These are phyloP conservation scores for Monochamus alternatus DNA, from an alignment of 2,888 invertebrate species.

Conservation along the genomic window DNA sequence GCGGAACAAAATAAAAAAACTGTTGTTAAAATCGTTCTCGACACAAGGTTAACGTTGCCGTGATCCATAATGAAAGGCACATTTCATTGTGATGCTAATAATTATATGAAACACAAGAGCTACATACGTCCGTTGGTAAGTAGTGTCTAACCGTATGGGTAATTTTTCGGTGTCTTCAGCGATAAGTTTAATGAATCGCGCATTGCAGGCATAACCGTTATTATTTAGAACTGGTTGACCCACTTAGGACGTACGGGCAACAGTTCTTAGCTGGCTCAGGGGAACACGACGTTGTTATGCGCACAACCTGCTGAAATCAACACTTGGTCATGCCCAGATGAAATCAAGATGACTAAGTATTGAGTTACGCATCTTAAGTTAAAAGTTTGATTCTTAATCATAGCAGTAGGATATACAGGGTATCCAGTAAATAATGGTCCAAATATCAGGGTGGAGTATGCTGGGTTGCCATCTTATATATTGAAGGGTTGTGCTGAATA, in stretches of 20 bases:
- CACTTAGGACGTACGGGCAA: neutral
- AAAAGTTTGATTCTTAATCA: too few relatives aligned
- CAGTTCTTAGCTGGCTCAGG: slow-evolving; percentile 1
- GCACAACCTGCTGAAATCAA: neutral
- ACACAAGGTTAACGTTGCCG: slow-evolving; percentile 36
- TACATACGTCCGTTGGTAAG: neutral
- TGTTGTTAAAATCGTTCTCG: slow-evolving; percentile 31
- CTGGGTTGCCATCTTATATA: too few relatives aligned
- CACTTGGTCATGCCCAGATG: neutral
- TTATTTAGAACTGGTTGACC: slow-evolving; percentile 12
- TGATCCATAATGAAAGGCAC: slow-evolving; percentile 18
- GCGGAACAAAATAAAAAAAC: slow-evolving; percentile 42
- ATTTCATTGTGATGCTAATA: slow-evolving; percentile 11
- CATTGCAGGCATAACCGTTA: slow-evolving; percentile 5
- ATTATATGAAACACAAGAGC: slow-evolving; percentile 1
- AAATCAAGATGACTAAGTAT: neutral
- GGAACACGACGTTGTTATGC: neutral
- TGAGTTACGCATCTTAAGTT: too few relatives aligned
- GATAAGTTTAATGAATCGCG: slow-evolving; percentile 5
- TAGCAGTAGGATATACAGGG: too few relatives aligned
- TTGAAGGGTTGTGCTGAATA: too few relatives aligned
- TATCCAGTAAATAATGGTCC: too few relatives aligned
- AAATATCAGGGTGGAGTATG: too few relatives aligned
- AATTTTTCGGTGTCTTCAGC: slow-evolving; percentile 10
- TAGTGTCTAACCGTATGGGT: slow-evolving; percentile 7